These are phyloP conservation scores for Cerastoderma edule DNA, from an alignment of 2,888 invertebrate genomes.

Conservation along the genomic window DNA sequence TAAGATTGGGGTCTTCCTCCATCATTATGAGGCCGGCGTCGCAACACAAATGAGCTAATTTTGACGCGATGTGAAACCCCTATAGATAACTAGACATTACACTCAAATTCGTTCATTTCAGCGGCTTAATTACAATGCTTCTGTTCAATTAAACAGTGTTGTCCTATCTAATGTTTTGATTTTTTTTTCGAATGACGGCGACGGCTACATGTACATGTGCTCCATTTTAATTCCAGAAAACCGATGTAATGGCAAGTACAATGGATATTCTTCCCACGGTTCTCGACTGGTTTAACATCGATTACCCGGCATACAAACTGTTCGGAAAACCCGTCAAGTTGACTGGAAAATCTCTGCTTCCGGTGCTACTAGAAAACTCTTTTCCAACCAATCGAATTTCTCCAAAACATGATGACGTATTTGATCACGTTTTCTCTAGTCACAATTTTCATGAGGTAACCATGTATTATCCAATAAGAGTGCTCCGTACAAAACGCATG, in stretches of 20 bases:
- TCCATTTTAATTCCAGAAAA: too few species aligned
- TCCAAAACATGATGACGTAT: slow-evolving; percentile 80
- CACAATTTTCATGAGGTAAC: slow-evolving; percentile 96
- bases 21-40: too few species aligned
- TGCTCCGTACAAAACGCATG: slow-evolving; percentile 89
- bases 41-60: too few species aligned
- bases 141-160: too few species aligned
- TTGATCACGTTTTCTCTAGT: slow-evolving; percentile 88
- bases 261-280: slow-evolving; percentile 93
- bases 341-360: slow-evolving; percentile 90
- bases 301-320: slow-evolving; percentile 77
- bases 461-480: slow-evolving; percentile 97
- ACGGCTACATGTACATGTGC: too few species aligned
- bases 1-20: too few species aligned
- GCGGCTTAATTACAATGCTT: too few species aligned
- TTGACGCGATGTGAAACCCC: too few species aligned
- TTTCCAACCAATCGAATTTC: background rate
- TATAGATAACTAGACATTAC: too few species aligned
- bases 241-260: slow-evolving; percentile 90
- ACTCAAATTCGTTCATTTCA: too few species aligned
- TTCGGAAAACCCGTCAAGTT: slow-evolving; percentile 77
- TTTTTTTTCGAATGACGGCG: too few species aligned
- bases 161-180: too few species aligned
- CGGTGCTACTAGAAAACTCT: slow-evolving; percentile 85
- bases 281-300: slow-evolving; percentile 90